Conservation (phyloP, 2,113 vertebrate genomes). For the Donacobius atricapilla region DNA sequence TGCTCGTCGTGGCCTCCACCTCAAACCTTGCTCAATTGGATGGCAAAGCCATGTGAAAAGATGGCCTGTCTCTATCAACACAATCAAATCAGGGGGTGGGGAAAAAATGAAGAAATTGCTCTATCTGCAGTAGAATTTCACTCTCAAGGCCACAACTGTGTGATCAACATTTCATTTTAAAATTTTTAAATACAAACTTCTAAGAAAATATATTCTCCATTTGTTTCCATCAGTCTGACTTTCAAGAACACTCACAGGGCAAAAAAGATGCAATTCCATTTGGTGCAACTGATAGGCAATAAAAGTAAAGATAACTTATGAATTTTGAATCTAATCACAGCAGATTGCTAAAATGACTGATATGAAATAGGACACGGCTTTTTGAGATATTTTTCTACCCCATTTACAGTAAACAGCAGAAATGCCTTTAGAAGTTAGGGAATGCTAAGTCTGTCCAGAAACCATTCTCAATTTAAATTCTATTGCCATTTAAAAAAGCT, state of each 20-base stretch:
- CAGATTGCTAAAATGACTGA: not conserved
- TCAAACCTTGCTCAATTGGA: not conserved
- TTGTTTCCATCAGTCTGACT: not conserved
- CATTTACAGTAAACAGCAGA: not conserved
- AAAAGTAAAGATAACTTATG: not conserved
- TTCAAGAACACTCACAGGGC: not conserved
- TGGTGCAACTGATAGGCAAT: not conserved
- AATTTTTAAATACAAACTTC: not conserved
- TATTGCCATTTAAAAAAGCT: not conserved
- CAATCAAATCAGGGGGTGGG: not conserved
- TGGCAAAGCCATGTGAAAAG: not conserved
- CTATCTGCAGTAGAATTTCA: not conserved
- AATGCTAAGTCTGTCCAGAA: not conserved
- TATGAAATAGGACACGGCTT: not conserved
- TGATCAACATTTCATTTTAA: not conserved
- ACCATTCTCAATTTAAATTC: not conserved
- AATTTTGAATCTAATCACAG: not conserved
- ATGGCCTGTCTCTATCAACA: not conserved
- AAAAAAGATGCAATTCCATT: not conserved
- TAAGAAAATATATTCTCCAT: not conserved
- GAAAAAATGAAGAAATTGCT: not conserved
- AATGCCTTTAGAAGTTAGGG: not conserved
- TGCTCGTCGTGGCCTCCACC: not conserved
- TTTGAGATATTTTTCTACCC: not conserved
- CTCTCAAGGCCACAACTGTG: accelerated